Percentiles rank a stretch among this genome's conserved stretches.
These are phyloP conservation scores for Lasiommata megera DNA, from an alignment of 2,888 invertebrate species.

Conservation along the genomic window DNA sequence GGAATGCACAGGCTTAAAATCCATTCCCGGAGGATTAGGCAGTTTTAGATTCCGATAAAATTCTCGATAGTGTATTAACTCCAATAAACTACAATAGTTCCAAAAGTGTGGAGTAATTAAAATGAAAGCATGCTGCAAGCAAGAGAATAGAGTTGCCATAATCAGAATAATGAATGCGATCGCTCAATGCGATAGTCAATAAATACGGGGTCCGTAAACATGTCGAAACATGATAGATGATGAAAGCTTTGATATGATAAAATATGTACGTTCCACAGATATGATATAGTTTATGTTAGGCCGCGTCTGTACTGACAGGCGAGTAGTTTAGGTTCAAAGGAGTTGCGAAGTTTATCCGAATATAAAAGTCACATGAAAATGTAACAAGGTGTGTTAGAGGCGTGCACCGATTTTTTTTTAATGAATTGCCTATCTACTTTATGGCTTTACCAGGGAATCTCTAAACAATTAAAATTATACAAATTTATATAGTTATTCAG, in stretches of 20 bases:
- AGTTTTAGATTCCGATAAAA: conserved; percentile 54
- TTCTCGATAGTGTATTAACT: background rate
- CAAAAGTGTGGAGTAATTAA: conserved; percentile 22
- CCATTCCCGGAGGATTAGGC: conserved; percentile 66
- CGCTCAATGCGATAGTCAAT: conserved; percentile 67
- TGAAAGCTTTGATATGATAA: conserved; percentile 64
- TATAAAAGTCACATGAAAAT: background rate
- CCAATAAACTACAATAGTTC: background rate
- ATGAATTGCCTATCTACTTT: too few relatives aligned
- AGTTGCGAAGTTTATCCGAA: background rate
- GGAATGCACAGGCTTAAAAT: conserved; percentile 58
- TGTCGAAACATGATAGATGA: conserved; percentile 75
- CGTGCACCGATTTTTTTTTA: too few relatives aligned
- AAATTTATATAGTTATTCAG: too few relatives aligned
- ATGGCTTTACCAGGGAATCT: too few relatives aligned
- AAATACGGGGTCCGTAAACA: conserved; percentile 72
- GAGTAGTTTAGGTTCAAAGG: background rate
- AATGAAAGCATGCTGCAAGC: conserved; percentile 28
- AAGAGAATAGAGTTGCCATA: conserved; percentile 42
- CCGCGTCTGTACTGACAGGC: conserved; percentile 1
- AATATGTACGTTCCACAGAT: conserved; percentile 52
- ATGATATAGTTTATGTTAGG: conserved; percentile 23
- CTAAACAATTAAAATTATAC: too few relatives aligned
- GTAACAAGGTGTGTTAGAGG: background rate
- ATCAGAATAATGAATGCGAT: conserved; percentile 70